Evolutionary conservation across 2,888 invertebrate genomes (phyloP).

Genomic region (Pachydiplax longipennis): DNA sequence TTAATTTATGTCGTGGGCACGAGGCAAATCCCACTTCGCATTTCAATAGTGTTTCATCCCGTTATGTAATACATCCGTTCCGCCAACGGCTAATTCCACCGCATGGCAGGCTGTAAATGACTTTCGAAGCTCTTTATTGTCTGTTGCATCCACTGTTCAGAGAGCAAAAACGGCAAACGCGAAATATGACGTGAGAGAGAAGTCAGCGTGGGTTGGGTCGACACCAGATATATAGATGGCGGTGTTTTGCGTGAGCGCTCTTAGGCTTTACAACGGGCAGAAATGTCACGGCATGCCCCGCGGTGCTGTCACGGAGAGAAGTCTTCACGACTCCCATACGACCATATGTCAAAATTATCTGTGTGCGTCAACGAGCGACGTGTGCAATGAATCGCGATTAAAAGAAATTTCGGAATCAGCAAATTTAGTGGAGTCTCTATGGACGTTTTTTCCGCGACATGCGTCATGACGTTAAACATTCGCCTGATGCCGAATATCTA

Average conservation of each 20-base stretch:
- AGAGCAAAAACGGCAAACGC: neutral
- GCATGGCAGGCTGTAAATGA: neutral
- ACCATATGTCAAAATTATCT: neutral
- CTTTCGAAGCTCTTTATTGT: neutral
- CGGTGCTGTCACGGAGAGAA: neutral
- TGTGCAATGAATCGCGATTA: too few relatives aligned
- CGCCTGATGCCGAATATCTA: too few relatives aligned
- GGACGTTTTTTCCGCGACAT: too few relatives aligned
- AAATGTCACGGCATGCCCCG: constrained; percentile 19
- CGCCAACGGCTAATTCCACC: neutral
- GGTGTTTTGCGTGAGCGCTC: neutral
- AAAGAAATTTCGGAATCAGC: too few relatives aligned
- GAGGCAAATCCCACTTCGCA: neutral
- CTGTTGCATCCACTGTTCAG: neutral
- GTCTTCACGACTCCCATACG: neutral
- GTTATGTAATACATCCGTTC: neutral
- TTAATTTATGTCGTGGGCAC: too few relatives aligned
- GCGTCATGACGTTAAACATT: too few relatives aligned
- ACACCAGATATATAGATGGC: neutral
- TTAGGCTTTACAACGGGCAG: neutral
- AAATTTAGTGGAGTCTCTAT: too few relatives aligned
- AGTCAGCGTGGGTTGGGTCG: neutral
- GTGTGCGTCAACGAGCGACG: neutral
- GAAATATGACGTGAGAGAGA: neutral
- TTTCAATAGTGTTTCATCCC: neutral